Evolutionary conservation across 2,888 invertebrate genomes (phyloP).

Genomic region (Volucella inflata): DNA sequence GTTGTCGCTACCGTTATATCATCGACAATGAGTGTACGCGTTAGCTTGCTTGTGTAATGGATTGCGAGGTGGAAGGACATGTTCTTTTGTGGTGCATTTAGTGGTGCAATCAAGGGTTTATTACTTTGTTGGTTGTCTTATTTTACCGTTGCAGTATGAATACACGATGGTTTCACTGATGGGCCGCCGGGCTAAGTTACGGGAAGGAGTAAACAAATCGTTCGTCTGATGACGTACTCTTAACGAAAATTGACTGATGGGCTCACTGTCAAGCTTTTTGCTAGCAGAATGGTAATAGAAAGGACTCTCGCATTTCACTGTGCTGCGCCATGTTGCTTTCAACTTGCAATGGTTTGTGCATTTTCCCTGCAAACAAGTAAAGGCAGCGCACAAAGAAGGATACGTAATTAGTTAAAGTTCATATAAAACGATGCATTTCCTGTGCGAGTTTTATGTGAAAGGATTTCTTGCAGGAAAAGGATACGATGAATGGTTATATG

Average conservation of each 20-base stretch:
- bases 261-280: conserved; percentile 3
- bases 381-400: conserved; percentile 8
- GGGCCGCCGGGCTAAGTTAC: neutral
- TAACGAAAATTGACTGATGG: conserved; percentile 68
- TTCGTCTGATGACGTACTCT: conserved; percentile 9
- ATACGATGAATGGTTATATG: conserved; percentile 3
- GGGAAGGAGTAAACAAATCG: neutral
- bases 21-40: neutral
- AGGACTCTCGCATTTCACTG: conserved; percentile 20
- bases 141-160: conserved; percentile 7
- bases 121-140: conserved; percentile 70
- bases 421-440: conserved; percentile 68
- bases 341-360: conserved; percentile 38
- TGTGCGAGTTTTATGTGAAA: conserved; percentile 51
- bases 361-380: neutral
- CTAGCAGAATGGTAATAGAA: neutral
- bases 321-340: conserved; percentile 6
- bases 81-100: conserved; percentile 71
- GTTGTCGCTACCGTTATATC: neutral
- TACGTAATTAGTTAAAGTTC: conserved; percentile 71
- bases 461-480: conserved; percentile 4
- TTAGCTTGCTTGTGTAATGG: conserved; percentile 22
- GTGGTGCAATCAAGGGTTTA: conserved; percentile 72
- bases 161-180: too few relatives aligned
- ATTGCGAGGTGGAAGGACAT: conserved; percentile 7